phyloP scores from a whole-genome alignment of 2,888 invertebrate genomes.

The Cryptosula pallasiana region DNA sequence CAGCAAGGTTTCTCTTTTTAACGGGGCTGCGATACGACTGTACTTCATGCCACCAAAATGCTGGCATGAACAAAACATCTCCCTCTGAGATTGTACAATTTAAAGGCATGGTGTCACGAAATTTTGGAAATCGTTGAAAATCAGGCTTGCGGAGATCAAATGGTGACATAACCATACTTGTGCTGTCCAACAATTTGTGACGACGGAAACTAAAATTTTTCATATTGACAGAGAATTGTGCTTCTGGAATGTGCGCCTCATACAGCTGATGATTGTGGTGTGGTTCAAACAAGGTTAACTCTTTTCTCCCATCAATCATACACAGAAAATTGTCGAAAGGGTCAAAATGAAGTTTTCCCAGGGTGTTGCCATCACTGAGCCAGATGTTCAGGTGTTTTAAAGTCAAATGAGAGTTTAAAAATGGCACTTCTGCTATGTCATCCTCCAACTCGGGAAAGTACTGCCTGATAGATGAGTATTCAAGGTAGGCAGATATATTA shows the following conservation, averaged over 20 bases:
- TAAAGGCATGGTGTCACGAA: constrained; percentile 38
- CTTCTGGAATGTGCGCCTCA: constrained; percentile 49
- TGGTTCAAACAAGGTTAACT: constrained; percentile 46
- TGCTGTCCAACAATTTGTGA: constrained; percentile 39
- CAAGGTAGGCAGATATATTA: constrained; percentile 47
- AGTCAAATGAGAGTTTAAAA: constrained; percentile 35
- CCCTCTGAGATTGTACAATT: constrained; percentile 47
- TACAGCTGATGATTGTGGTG: constrained; percentile 41
- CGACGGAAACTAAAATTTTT: constrained; percentile 35
- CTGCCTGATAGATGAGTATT: constrained; percentile 46
- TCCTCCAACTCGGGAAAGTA: constrained; percentile 38
- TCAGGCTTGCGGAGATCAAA: constrained; percentile 43
- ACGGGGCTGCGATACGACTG: constrained; percentile 40
- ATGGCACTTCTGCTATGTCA: constrained; percentile 40
- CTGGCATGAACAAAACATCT: constrained; percentile 47
- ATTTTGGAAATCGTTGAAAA: constrained; percentile 45
- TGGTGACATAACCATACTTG: constrained; percentile 50
- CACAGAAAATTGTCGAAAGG: constrained; percentile 50
- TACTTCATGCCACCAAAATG: constrained; percentile 53
- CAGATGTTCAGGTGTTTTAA: constrained; percentile 45
- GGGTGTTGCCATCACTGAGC: constrained; percentile 51
- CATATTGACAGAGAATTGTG: constrained; percentile 36
- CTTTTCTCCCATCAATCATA: constrained; percentile 48
- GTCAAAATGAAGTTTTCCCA: constrained; percentile 52
- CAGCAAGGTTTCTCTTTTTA: constrained; percentile 43